Conservation (phyloP, 2,797 vertebrate genomes). For the Dicrostonyx torquatus region DNA sequence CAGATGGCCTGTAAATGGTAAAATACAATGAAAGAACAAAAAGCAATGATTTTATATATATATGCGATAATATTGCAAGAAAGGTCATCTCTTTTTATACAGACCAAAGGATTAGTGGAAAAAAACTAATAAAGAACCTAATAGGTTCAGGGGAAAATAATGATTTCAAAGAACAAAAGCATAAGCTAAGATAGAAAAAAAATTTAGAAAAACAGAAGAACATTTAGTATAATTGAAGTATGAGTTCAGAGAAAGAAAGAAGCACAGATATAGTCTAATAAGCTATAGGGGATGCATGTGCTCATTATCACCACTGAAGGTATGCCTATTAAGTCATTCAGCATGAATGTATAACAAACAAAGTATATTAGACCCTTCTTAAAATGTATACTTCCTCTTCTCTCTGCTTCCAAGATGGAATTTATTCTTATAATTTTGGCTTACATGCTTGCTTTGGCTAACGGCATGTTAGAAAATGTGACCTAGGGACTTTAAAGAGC, state of each 20-base stretch:
- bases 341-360: not conserved
- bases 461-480: not conserved
- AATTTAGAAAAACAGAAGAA: not conserved
- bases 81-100: not conserved
- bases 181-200: not conserved
- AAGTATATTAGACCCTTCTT: not conserved
- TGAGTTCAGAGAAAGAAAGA: not conserved
- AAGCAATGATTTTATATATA: not conserved
- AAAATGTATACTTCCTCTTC: not conserved
- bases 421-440: not conserved
- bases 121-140: not conserved
- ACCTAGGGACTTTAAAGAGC: not conserved
- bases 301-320: not conserved
- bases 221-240: not conserved
- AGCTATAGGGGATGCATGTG: not conserved
- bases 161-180: not conserved
- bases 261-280: not conserved
- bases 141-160: not conserved
- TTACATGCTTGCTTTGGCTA: constrained; percentile 3
- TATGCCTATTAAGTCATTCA: not conserved
- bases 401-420: not conserved
- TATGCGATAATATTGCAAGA: not conserved
- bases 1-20: not conserved
- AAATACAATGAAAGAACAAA: not conserved
- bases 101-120: not conserved